These are phyloP conservation scores for Zygogramma bicolorata DNA, from an alignment of 2,888 invertebrate genomes.

Conservation along the genomic window DNA sequence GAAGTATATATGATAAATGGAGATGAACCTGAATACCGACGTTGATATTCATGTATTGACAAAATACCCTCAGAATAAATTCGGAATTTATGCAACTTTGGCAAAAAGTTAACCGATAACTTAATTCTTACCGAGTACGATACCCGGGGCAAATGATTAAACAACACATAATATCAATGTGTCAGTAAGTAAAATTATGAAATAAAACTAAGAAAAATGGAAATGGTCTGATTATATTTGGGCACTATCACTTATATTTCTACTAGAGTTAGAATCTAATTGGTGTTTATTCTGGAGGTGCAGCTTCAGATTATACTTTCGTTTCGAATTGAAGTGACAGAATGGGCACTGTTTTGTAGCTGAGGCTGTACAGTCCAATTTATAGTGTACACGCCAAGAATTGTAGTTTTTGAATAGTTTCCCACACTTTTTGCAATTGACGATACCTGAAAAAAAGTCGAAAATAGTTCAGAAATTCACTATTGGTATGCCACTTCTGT, in stretches of 20 bases:
- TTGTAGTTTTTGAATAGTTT: slow-evolving; percentile 58
- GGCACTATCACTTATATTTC: neutral
- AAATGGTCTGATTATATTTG: neutral
- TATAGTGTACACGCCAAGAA: slow-evolving; percentile 56
- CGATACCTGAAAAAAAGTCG: slow-evolving; percentile 1
- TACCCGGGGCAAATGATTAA: no score
- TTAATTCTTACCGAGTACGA: no score
- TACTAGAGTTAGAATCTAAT: slow-evolving; percentile 6
- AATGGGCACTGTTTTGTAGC: slow-evolving; percentile 45
- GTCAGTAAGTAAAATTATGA: no score
- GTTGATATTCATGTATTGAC: no score
- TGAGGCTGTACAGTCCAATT: slow-evolving; percentile 53
- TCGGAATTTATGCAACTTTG: no score
- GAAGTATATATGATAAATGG: no score
- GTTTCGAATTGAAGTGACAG: slow-evolving; percentile 51
- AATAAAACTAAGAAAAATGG: neutral
- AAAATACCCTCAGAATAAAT: no score
- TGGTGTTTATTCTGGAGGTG: slow-evolving; percentile 52
- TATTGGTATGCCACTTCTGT: neutral
- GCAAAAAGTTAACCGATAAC: no score
- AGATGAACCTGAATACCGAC: no score
- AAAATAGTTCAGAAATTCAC: neutral
- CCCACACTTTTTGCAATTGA: slow-evolving; percentile 51
- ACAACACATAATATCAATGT: no score
- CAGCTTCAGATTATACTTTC: slow-evolving; percentile 54